Percentiles rank a stretch among this genome's conserved stretches.
These are phyloP conservation scores for Eupithecia pulchellata DNA, from an alignment of 2,888 invertebrate species.

Conservation along the genomic window DNA sequence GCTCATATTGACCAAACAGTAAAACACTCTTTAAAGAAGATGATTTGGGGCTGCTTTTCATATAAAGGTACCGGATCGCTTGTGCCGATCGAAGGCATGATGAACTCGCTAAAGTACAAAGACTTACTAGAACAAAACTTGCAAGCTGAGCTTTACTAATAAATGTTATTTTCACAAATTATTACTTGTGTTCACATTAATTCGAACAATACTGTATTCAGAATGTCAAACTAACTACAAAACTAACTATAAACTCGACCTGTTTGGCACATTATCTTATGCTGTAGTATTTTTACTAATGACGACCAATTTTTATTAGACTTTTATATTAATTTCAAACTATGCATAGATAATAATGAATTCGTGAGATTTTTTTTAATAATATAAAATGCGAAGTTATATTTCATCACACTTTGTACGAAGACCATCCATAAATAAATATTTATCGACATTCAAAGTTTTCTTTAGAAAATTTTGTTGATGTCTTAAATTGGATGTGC, in stretches of 20 bases:
- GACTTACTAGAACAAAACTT: too few relatives aligned
- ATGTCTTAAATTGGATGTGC: slow-evolving; percentile 61
- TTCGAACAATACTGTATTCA: too few relatives aligned
- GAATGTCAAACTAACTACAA: neutral
- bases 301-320: slow-evolving; percentile 53
- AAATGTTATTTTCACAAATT: too few relatives aligned
- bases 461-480: slow-evolving; percentile 73
- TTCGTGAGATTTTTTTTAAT: slow-evolving; percentile 45
- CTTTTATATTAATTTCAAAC: slow-evolving; percentile 43
- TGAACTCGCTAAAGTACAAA: too few relatives aligned
- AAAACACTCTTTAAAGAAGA: too few relatives aligned
- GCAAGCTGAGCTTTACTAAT: too few relatives aligned
- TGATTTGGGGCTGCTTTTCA: too few relatives aligned
- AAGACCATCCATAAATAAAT: slow-evolving; percentile 21
- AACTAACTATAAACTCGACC: slow-evolving; percentile 23
- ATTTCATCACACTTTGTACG: slow-evolving; percentile 18
- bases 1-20: too few relatives aligned
- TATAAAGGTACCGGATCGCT: too few relatives aligned
- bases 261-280: slow-evolving; percentile 12
- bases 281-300: slow-evolving; percentile 28
- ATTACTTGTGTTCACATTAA: too few relatives aligned
- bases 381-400: neutral
- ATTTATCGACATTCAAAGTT: slow-evolving; percentile 71
- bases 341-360: slow-evolving; percentile 52
- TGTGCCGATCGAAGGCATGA: too few relatives aligned